Percentiles rank a stretch among this genome's conserved stretches.
phyloP scores from a whole-genome alignment of 2,797 vertebrate species.

The Danio aesculapii region DNA sequence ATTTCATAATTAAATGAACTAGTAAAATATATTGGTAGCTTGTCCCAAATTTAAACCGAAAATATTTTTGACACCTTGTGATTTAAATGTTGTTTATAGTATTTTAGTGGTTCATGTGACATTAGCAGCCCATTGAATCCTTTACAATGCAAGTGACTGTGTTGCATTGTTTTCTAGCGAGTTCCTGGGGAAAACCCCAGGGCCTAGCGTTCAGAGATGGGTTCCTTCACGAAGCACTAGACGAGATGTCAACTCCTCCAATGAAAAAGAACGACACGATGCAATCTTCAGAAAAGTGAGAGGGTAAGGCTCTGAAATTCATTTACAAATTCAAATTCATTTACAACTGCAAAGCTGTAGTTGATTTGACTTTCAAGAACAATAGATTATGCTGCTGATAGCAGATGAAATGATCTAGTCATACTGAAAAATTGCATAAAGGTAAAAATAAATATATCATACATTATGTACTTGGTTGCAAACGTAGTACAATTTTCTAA shows the following conservation, averaged over 20 bases:
- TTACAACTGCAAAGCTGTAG: neutral
- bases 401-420: neutral
- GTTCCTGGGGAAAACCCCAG: conserved; percentile 99
- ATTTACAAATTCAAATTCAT: no score
- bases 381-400: neutral
- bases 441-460: no score
- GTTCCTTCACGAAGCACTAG: conserved; percentile 99
- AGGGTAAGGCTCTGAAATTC: conserved; percentile 78
- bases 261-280: conserved; percentile 99
- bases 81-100: neutral
- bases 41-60: no score
- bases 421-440: neutral
- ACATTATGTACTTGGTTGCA: neutral
- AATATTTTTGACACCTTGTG: no score
- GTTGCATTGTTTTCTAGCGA: conserved; percentile 79
- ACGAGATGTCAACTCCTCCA: conserved; percentile 99
- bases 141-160: neutral
- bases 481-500: neutral
- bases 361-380: neutral
- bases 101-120: neutral
- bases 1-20: no score
- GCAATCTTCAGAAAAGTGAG: conserved; percentile 99
- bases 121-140: neutral
- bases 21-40: no score
- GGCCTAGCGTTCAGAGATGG: conserved; percentile 99